These are phyloP conservation scores for Cercocebus atys DNA, from an alignment of 2,113 vertebrate species.

Conservation along the genomic window DNA sequence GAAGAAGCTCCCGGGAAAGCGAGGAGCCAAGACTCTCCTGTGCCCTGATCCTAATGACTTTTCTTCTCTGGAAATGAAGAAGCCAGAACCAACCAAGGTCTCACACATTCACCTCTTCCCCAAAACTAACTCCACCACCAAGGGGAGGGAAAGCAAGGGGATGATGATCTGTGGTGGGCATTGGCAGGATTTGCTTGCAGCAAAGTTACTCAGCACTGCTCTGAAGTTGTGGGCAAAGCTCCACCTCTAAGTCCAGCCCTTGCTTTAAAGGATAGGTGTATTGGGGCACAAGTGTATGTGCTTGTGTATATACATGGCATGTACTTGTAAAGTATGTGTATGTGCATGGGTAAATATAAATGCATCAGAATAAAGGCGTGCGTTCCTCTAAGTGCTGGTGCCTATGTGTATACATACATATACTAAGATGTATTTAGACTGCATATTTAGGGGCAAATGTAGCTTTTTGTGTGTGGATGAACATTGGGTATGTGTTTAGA, in stretches of 20 bases:
- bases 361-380: background rate
- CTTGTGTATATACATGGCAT: background rate
- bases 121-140: background rate
- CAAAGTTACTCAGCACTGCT: background rate
- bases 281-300: background rate
- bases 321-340: background rate
- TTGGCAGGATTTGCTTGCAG: background rate
- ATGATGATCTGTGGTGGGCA: background rate
- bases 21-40: background rate
- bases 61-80: background rate
- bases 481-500: background rate
- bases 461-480: background rate
- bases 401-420: background rate
- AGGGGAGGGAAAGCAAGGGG: slow-evolving; percentile 4
- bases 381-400: background rate
- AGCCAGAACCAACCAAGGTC: background rate
- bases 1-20: background rate
- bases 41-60: background rate
- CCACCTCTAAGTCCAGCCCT: background rate
- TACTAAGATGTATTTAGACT: background rate
- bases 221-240: slow-evolving; percentile 19
- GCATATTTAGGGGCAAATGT: background rate
- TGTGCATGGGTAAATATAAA: background rate
- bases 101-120: background rate
- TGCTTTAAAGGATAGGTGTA: slow-evolving; percentile 34